Evolutionary conservation across 2,888 invertebrate genomes (phyloP).

Genomic region (Orchesella flavescens): DNA sequence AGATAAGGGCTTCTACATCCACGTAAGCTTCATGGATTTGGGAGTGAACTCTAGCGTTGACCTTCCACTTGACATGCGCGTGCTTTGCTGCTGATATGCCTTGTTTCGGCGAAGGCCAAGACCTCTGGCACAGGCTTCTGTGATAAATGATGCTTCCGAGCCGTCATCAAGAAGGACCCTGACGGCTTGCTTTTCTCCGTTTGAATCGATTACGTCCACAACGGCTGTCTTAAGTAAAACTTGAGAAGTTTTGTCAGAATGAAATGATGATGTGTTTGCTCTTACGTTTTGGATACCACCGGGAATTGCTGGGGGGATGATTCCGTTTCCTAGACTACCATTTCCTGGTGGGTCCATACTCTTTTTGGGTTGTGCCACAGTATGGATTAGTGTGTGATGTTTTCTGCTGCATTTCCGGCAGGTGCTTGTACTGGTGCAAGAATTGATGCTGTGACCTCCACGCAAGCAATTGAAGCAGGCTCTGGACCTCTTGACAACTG

Average conservation of each 20-base stretch:
- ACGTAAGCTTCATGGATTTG: background rate
- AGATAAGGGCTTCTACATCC: background rate
- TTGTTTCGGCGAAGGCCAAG: background rate
- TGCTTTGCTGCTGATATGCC: background rate
- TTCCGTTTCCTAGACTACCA: too few relatives aligned
- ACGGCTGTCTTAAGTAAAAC: slow-evolving; percentile 40
- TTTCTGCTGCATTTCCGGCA: slow-evolving; percentile 18
- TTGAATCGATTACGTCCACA: slow-evolving; percentile 6
- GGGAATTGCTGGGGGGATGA: background rate
- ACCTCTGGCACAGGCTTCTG: background rate
- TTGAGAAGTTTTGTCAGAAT: background rate
- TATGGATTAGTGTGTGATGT: slow-evolving; percentile 35
- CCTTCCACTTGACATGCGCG: background rate
- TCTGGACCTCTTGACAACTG: background rate
- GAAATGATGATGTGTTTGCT: too few relatives aligned
- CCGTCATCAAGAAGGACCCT: slow-evolving; percentile 48
- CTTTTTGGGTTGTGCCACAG: background rate
- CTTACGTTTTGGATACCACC: too few relatives aligned
- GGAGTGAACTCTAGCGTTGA: background rate
- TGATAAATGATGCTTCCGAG: slow-evolving; percentile 12
- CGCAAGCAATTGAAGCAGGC: slow-evolving; percentile 51
- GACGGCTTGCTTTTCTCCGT: background rate
- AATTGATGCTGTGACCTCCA: slow-evolving; percentile 5
- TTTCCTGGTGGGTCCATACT: too few relatives aligned
- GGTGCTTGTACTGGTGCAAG: slow-evolving; percentile 6